Conservation (phyloP, 2,888 invertebrate genomes). For the Phrixothrix hirtus region DNA sequence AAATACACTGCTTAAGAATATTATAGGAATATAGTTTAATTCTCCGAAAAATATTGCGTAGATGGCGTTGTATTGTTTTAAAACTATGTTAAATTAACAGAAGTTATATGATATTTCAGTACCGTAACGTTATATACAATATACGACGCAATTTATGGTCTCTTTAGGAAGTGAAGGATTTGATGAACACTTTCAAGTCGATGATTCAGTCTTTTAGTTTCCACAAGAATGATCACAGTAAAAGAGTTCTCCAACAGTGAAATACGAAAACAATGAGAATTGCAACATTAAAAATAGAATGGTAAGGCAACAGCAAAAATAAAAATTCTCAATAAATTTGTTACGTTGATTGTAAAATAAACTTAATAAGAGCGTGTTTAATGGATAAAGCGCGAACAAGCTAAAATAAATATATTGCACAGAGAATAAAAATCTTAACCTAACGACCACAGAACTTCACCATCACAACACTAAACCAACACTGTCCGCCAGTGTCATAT, state of each 20-base stretch:
- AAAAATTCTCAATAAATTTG: no score
- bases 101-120: slow-evolving; percentile 23
- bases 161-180: slow-evolving; percentile 8
- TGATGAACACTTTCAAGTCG: slow-evolving; percentile 23
- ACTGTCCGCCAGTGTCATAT: slow-evolving; percentile 49
- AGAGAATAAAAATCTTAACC: slow-evolving; percentile 30
- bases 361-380: slow-evolving; percentile 5
- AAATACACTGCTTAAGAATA: slow-evolving; percentile 37
- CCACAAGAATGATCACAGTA: slow-evolving; percentile 15
- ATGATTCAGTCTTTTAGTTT: slow-evolving; percentile 30
- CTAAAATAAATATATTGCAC: slow-evolving; percentile 24
- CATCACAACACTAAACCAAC: slow-evolving; percentile 56
- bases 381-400: slow-evolving; percentile 11
- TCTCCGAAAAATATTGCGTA: slow-evolving; percentile 20
- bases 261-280: not conserved
- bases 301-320: no score
- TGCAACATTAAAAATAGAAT: no score
- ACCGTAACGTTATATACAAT: slow-evolving; percentile 15
- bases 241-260: not conserved
- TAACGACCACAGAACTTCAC: slow-evolving; percentile 57
- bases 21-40: slow-evolving; percentile 36
- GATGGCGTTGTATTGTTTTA: slow-evolving; percentile 32
- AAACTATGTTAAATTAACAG: slow-evolving; percentile 29
- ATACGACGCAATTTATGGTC: slow-evolving; percentile 14
- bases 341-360: no score